Base-by-base conservation (phyloP, 2,113 vertebrate species). In the Burhinus oedicnemus region DNA sequence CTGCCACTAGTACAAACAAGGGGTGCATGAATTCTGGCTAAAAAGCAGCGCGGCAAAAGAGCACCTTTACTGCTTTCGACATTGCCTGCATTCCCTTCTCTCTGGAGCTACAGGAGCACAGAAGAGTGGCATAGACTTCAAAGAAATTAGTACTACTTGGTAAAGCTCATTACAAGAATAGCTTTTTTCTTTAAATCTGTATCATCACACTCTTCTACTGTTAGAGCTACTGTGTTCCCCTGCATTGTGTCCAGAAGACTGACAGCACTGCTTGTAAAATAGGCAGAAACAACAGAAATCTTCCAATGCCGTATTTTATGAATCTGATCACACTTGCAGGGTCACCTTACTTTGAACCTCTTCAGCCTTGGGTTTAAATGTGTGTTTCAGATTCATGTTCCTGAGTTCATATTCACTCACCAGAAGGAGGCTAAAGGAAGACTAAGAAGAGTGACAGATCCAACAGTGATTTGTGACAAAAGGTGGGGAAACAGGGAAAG, bases 311-410 rank as follows among this genome's bases (percentile, higher is more conserved):
- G 0, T 8, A 76, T 81, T 57, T 89, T 79, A 71, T 84, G 69
- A 90, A 71, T 81, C 76, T 69, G 80, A 92, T 90, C 92, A 92
- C 80, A 93, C 36, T 40, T 78, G 76, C 72, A 72, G 76, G 69
- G 65, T 90, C 80, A 81, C 47, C 44, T 60, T 13, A 65, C 4
- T 68, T 61, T 64, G 76, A 90, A 83, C 57, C 40, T 88, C 51
- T 71, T 38, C 78, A 89, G 77, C 61, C 84, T 25, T 2, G 30
- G 47, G 32, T 36, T 92, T 79, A 26, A 84, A 22, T 6, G n/a
- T 25, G 6, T 55, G 44, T n/a, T 92, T 87, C 6, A 18, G 69
- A 87, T 49, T 69, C 54, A 8, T 14, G 52, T 81, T 77, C 57
- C 88, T 84, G 12, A 15, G 42, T n/a, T 91, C 86, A 40, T 22